Percentiles rank a stretch among this genome's conserved stretches.
These are phyloP conservation scores for Trypoxylus dichotomus DNA, from an alignment of 1,140 invertebrate genomes.

Conservation along the genomic window DNA sequence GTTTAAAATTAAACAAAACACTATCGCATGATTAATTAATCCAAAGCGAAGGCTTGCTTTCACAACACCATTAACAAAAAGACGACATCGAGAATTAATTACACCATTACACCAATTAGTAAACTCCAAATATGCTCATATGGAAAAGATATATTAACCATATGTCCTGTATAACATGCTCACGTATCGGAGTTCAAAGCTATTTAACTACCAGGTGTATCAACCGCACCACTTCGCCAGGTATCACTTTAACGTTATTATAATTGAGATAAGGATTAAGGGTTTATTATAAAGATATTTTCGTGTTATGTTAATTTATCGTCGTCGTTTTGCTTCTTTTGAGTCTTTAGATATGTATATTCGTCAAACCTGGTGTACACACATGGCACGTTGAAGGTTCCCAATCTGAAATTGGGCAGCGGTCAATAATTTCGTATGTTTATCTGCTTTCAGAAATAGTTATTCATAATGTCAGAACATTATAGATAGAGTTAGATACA, in stretches of 20 bases:
- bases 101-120: conserved; percentile 9
- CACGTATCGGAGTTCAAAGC: background rate
- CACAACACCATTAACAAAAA: conserved; percentile 1
- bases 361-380: background rate
- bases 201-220: conserved; percentile 8
- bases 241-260: conserved; percentile 24
- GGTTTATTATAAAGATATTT: conserved; percentile 18
- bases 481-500: too few relatives aligned
- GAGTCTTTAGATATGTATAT: background rate
- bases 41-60: background rate
- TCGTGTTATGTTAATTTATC: conserved; percentile 25
- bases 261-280: conserved; percentile 10
- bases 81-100: conserved; percentile 2
- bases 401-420: too few relatives aligned
- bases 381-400: too few relatives aligned
- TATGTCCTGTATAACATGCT: background rate
- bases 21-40: too few relatives aligned
- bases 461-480: too few relatives aligned
- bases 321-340: background rate
- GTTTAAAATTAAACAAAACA: too few relatives aligned
- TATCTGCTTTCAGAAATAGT: too few relatives aligned
- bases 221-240: background rate
- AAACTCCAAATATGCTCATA: background rate
- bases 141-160: background rate
- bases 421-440: too few relatives aligned